phyloP scores from a whole-genome alignment of 2,888 invertebrate genomes.

The Seira ritae region DNA sequence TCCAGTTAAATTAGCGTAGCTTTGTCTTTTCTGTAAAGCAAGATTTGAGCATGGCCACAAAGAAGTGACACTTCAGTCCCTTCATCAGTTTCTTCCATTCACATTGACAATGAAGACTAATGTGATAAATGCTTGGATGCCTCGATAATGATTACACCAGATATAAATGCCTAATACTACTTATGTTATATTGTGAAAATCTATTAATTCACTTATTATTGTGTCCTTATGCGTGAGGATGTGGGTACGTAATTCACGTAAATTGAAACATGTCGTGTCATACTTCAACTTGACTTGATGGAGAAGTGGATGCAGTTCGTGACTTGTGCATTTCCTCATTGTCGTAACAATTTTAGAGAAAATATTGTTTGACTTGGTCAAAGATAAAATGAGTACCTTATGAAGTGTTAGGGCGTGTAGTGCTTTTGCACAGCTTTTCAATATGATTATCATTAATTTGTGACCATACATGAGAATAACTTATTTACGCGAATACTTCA shows the following conservation, averaged over 20 bases:
- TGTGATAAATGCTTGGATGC: not conserved
- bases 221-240: not conserved
- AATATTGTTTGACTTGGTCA: not conserved
- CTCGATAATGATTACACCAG: not conserved
- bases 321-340: conserved; percentile 53
- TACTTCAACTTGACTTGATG: not conserved
- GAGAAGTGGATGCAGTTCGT: conserved; percentile 28
- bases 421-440: not conserved
- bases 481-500: not conserved
- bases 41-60: no score
- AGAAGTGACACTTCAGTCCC: no score
- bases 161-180: not conserved
- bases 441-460: not conserved
- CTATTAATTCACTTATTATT: conserved; percentile 12
- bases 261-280: conserved; percentile 33
- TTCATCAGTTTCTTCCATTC: conserved; percentile 2
- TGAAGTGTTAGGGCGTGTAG: conserved; percentile 22
- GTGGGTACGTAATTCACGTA: not conserved
- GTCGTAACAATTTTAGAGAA: conserved; percentile 22
- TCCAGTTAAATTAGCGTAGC: not conserved
- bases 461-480: conserved; percentile 1
- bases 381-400: not conserved
- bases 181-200: not conserved
- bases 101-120: conserved; percentile 34
- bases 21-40: no score